These are phyloP conservation scores for Pongo abelii DNA, from an alignment of 2,113 vertebrate genomes.

Conservation along the genomic window DNA sequence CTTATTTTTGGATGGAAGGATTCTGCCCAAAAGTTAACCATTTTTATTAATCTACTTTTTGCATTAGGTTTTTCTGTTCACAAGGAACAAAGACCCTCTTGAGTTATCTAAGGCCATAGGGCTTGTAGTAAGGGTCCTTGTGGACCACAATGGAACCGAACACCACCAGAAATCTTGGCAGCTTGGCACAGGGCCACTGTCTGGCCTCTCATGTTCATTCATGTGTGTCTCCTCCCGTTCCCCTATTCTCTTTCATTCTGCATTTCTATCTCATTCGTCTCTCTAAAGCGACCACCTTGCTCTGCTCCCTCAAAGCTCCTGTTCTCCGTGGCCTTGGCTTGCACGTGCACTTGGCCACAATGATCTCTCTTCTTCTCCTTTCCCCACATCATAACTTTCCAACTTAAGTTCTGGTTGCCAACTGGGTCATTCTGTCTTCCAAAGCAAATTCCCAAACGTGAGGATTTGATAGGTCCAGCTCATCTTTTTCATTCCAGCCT, in stretches of 20 bases:
- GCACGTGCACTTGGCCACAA: rapidly evolving
- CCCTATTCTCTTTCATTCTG: not conserved
- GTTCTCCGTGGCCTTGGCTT: not conserved
- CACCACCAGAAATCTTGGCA: not conserved
- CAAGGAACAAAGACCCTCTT: not conserved
- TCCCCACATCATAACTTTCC: not conserved
- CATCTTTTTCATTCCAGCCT: not conserved
- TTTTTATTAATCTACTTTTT: not conserved
- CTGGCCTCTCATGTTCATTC: not conserved
- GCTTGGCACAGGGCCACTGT: no score
- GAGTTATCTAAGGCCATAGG: not conserved
- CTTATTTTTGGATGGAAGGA: not conserved
- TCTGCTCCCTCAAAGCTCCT: not conserved
- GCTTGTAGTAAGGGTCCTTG: not conserved
- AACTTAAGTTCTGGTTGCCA: not conserved
- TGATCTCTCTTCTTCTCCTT: not conserved
- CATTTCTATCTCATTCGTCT: not conserved
- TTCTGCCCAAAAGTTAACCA: not conserved
- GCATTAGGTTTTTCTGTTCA: not conserved
- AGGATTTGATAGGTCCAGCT: not conserved
- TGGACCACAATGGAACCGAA: not conserved
- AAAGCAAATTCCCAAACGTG: not conserved
- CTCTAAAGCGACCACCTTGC: not conserved
- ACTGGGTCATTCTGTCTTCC: not conserved
- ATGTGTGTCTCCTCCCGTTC: no score